Percentiles rank a stretch among this genome's conserved stretches.
Evolutionary conservation across 2,888 invertebrate species (phyloP).

Genomic region (Timema podura): DNA sequence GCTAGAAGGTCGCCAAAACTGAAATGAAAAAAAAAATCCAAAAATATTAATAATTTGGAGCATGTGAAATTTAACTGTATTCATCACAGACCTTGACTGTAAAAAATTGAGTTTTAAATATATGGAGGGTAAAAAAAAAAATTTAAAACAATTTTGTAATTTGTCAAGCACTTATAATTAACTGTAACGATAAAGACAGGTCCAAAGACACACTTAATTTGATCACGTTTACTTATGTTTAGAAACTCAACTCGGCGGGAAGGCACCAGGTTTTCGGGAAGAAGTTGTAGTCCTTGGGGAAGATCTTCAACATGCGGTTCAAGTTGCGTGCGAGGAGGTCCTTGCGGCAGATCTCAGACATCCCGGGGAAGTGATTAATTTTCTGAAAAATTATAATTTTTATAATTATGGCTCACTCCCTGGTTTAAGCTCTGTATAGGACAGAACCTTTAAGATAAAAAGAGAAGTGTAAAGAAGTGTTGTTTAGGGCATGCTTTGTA

Average conservation of each 20-base stretch:
- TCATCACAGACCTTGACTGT: no score
- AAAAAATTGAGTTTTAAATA: no score
- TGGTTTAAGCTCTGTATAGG: not conserved
- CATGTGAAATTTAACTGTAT: no score
- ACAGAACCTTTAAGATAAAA: not conserved
- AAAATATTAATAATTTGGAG: no score
- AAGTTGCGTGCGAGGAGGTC: constrained; percentile 84
- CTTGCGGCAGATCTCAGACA: constrained; percentile 85
- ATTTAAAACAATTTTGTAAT: no score
- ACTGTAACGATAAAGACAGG: no score
- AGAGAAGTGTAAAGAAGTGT: no score
- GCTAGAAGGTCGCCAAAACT: constrained; percentile 70
- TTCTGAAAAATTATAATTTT: constrained; percentile 53
- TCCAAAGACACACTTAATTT: no score
- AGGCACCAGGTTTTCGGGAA: constrained; percentile 94
- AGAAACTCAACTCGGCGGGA: constrained; percentile 69
- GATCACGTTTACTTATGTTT: not conserved
- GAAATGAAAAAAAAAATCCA: constrained; percentile 23
- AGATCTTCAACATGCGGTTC: constrained; percentile 82
- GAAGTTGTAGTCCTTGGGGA: constrained; percentile 86
- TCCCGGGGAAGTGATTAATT: constrained; percentile 91
- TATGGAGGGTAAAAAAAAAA: no score
- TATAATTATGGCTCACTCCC: not conserved
- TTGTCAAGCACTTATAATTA: no score
- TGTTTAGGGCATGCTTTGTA: no score